Evolutionary conservation across 2,797 vertebrate genomes (phyloP).

Genomic region (Phoeniculus purpureus): DNA sequence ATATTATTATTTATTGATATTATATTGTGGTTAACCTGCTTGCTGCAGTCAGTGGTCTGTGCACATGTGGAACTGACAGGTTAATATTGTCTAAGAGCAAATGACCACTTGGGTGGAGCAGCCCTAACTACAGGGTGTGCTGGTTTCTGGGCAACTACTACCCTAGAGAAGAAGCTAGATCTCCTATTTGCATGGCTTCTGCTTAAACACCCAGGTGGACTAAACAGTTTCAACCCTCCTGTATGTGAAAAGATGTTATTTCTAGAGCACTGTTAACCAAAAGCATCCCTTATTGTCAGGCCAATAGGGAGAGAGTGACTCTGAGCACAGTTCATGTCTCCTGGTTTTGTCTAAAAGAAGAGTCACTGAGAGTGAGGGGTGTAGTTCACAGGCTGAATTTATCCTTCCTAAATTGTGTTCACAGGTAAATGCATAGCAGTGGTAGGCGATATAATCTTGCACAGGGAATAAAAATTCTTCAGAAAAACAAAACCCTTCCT

Average conservation of each 20-base stretch:
- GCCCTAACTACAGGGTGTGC: fast-evolving
- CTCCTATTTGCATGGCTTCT: not conserved
- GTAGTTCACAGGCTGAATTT: not conserved
- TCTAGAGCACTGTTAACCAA: not conserved
- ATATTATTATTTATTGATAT: not conserved
- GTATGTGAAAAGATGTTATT: not conserved
- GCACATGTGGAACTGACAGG: not conserved
- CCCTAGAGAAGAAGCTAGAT: not conserved
- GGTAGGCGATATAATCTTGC: not conserved
- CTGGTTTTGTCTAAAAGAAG: not conserved
- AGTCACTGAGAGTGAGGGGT: not conserved
- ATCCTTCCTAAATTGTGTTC: not conserved
- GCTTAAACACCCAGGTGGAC: not conserved
- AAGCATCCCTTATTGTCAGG: not conserved
- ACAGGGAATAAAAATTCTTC: not conserved
- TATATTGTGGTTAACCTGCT: not conserved
- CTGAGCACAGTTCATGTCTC: not conserved
- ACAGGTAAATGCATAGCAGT: not conserved
- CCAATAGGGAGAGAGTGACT: not conserved
- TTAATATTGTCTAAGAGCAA: not conserved
- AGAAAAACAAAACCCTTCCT: not conserved
- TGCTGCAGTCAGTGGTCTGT: not conserved
- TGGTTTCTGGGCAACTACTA: not conserved
- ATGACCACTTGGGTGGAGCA: not conserved
- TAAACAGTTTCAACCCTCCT: not conserved